Evolutionary conservation across 2,797 vertebrate species (phyloP).

Genomic region (Octomys mimax): DNA sequence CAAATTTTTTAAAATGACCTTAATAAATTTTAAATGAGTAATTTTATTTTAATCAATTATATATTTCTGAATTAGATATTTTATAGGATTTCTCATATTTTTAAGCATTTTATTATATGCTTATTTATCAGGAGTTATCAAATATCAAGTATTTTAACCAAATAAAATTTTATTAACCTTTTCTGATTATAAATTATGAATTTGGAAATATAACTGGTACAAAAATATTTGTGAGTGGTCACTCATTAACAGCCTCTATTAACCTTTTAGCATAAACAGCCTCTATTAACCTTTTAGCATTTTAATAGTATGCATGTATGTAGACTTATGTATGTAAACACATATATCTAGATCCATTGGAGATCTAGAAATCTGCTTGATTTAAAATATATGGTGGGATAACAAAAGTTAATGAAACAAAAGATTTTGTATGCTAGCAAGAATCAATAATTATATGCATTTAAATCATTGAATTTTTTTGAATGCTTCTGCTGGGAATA

Average conservation of each 20-base stretch:
- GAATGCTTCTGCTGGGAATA: not conserved
- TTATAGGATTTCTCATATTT: not conserved
- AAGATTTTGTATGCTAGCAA: not conserved
- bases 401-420: not conserved
- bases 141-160: not conserved
- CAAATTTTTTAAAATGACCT: not conserved
- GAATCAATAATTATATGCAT: not conserved
- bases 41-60: not conserved
- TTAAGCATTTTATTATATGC: not conserved
- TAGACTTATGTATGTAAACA: not conserved
- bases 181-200: not conserved
- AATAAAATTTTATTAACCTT: not conserved
- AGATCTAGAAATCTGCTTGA: not conserved
- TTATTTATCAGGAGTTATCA: not conserved
- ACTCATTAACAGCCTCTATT: not conserved
- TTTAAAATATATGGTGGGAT: not conserved
- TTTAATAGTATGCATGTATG: not conserved
- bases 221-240: not conserved
- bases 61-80: not conserved
- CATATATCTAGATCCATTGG: not conserved
- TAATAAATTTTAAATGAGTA: not conserved
- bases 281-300: not conserved
- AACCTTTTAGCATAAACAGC: not conserved
- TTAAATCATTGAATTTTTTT: slow-evolving; percentile 8
- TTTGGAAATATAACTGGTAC: not conserved